phyloP scores from a whole-genome alignment of 2,797 vertebrate genomes.

The Taenioides sp. region DNA sequence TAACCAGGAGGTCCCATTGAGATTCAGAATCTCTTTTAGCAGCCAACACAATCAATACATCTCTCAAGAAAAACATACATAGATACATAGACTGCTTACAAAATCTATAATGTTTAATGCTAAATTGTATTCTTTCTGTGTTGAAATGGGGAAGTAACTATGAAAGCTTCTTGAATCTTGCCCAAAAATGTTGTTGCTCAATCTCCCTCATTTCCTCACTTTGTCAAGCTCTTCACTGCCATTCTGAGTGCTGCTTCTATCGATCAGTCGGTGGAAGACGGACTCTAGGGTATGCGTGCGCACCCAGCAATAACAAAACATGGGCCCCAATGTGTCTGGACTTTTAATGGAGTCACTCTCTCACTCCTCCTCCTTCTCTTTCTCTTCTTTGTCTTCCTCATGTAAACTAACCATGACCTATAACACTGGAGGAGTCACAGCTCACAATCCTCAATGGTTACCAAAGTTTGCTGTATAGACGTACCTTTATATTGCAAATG shows the following conservation, averaged over 20 bases:
- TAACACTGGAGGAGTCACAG: neutral
- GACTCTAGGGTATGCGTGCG: constrained; percentile 26
- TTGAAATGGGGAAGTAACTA: neutral
- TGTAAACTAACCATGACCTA: neutral
- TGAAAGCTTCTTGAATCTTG: neutral
- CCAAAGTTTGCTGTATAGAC: neutral
- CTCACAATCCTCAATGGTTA: neutral
- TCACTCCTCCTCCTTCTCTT: constrained; percentile 1
- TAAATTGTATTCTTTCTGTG: neutral
- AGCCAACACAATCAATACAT: too few species aligned
- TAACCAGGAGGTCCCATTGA: too few species aligned
- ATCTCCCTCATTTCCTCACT: constrained; percentile 19
- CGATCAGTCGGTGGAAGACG: constrained; percentile 40
- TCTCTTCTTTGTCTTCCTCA: neutral
- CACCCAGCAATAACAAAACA: constrained; percentile 41
- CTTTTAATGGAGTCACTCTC: constrained; percentile 43
- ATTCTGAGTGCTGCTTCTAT: constrained; percentile 46
- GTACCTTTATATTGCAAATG: neutral
- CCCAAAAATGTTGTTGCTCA: constrained; percentile 4
- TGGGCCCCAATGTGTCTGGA: constrained; percentile 55
- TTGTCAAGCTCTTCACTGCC: constrained; percentile 16
- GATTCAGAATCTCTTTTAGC: too few species aligned
- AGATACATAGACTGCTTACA: neutral
- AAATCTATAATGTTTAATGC: neutral
- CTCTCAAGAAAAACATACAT: too few species aligned